These are phyloP conservation scores for Condylura cristata DNA, from an alignment of 2,113 vertebrate species.

Conservation along the genomic window DNA sequence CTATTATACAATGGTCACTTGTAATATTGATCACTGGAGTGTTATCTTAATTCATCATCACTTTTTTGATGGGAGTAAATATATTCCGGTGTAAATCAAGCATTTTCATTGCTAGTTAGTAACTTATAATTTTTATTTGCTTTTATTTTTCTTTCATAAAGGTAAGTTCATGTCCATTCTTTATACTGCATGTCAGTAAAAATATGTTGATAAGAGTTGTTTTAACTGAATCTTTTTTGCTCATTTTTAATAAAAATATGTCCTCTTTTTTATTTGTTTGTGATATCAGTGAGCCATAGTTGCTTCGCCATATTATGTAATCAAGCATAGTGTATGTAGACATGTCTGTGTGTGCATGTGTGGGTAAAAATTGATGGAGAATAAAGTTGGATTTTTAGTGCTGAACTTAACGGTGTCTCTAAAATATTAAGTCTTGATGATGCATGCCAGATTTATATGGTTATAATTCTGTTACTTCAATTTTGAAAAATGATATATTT, in stretches of 20 bases:
- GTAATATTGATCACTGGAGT: not conserved
- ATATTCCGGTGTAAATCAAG: not conserved
- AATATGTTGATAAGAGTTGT: not conserved
- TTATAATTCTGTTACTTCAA: no score
- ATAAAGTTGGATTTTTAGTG: no score
- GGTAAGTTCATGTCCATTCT: not conserved
- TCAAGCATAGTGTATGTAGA: not conserved
- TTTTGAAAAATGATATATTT: not conserved
- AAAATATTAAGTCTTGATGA: no score
- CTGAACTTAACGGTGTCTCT: no score
- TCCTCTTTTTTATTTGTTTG: not conserved
- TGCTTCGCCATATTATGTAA: not conserved
- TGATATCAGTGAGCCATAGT: not conserved
- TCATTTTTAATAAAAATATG: not conserved
- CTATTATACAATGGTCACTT: not conserved
- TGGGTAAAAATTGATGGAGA: no score
- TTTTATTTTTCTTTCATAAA: not conserved
- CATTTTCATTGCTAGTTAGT: not conserved
- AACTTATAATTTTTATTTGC: not conserved
- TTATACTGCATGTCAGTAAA: not conserved
- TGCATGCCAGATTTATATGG: no score
- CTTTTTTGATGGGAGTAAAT: constrained; percentile 1
- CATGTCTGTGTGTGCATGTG: not conserved
- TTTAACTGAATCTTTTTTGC: not conserved
- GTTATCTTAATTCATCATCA: not conserved